Evolutionary conservation across 1,140 invertebrate species (phyloP).

Genomic region (Schmidtea mediterranea): DNA sequence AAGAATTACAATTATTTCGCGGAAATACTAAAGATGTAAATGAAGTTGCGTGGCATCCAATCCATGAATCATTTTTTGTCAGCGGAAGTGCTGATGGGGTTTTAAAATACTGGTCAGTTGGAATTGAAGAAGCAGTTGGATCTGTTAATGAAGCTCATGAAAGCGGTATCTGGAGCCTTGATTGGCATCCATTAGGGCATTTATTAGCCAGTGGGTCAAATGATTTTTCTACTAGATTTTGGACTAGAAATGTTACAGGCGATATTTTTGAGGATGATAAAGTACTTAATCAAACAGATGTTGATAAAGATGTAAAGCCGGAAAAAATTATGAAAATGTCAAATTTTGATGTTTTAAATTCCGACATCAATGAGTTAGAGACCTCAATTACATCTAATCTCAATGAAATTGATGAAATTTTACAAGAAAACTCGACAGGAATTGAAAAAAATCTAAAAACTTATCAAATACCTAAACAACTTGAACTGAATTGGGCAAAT

Average conservation of each 20-base stretch:
- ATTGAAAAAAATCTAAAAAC: too few species aligned
- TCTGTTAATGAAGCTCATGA: conserved; percentile 91
- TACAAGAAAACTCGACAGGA: too few species aligned
- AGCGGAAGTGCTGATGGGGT: conserved; percentile 87
- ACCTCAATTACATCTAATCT: too few species aligned
- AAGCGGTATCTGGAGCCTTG: conserved; percentile 87
- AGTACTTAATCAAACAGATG: too few species aligned
- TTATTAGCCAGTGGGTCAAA: conserved; percentile 90
- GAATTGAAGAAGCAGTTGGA: conserved; percentile 89
- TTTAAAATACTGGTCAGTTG: conserved; percentile 91
- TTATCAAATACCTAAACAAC: too few species aligned
- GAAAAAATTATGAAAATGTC: too few species aligned
- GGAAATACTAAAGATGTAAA: conserved; percentile 95
- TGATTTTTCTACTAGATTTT: conserved; percentile 9
- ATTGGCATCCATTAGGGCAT: conserved; percentile 95
- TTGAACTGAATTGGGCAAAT: too few species aligned
- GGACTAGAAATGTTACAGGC: not conserved
- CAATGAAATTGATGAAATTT: too few species aligned
- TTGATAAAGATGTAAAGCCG: too few species aligned
- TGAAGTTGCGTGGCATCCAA: conserved; percentile 78
- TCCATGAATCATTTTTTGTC: conserved; percentile 75
- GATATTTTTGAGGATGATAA: not conserved
- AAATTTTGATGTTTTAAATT: too few species aligned
- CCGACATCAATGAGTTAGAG: too few species aligned
- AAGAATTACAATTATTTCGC: conserved; percentile 77